Percentiles rank a stretch among this genome's conserved stretches.
Conservation (phyloP, 2,113 vertebrate genomes). For the Anhinga anhinga region DNA sequence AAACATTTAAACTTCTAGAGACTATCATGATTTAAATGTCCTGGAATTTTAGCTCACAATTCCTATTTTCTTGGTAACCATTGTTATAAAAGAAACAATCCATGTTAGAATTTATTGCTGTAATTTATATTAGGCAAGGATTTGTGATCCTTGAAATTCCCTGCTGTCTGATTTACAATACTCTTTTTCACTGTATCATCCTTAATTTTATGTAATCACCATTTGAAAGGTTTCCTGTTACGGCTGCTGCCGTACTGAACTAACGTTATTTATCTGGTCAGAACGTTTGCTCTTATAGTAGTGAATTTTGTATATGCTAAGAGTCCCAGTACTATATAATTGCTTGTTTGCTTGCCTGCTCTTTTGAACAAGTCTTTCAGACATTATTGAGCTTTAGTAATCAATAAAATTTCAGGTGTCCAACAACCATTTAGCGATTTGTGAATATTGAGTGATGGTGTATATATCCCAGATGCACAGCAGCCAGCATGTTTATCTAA, state of each 20-base stretch:
- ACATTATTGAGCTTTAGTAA: not conserved
- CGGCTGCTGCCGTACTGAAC: not conserved
- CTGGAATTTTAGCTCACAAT: not conserved
- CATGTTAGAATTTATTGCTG: not conserved
- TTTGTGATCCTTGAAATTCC: not conserved
- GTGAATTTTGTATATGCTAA: not conserved
- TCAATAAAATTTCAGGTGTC: slow-evolving; percentile 12
- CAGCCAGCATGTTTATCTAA: not conserved
- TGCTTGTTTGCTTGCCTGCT: not conserved
- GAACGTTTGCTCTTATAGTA: not conserved
- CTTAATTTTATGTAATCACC: not conserved
- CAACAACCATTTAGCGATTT: not conserved
- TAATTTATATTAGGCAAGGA: not conserved
- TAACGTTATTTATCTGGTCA: not conserved
- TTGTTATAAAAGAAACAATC: slow-evolving; percentile 1
- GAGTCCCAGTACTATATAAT: not conserved
- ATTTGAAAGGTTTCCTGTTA: slow-evolving; percentile 31
- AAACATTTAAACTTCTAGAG: not conserved
- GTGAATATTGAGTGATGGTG: not conserved
- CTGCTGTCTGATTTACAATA: slow-evolving; percentile 18
- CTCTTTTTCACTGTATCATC: slow-evolving; percentile 13
- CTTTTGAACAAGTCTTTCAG: slow-evolving; percentile 14
- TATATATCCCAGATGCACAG: not conserved
- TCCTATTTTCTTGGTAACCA: not conserved
- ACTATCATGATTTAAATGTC: not conserved